Evolutionary conservation across 2,888 invertebrate species (phyloP), one percentile per base, ranked within the genome.

Genomic region (Chrysina gloriosa): DNA sequence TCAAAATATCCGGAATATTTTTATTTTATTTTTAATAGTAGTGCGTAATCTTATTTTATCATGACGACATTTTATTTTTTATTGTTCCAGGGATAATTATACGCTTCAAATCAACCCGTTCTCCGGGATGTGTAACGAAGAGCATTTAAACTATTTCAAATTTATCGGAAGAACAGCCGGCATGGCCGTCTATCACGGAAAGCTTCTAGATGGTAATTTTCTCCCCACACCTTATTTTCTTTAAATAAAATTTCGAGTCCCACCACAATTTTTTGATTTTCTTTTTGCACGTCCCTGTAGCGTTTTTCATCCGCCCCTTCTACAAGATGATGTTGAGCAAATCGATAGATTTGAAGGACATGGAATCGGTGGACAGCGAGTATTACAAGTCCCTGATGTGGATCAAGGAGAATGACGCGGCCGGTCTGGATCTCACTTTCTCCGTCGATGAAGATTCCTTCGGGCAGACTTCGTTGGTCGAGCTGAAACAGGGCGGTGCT

Each of bases 271-370:
- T 63, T 45, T 36, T 16, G 56, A 23, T 29, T n/a, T 14, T 25
- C 14, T 47, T 61, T 7, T 19, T 27, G 47, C 31, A 45, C 58
- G 78, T 86, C 2, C 84, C n/a, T n/a, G n/a, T n/a, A 95, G 97
- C 97, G 54, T 99, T 98, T 85, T 99, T 99, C 86, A 98, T 99
- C 85, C 92, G 98, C 81, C 98, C 99, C 65, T 98, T 99, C 85
- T 99, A 99, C 86, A 99, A 99, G 86, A 98, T 99, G 98, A 98
- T 99, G 98, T 85, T 99, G 76, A 92, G 92, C 71, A 98, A 98
- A 85, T 84, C 90, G 54, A 98, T 98, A 71, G 95, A 95, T 77
- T 85, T 99, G 52, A 93, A 94, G 80, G 98, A 99, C 83, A 98
- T 99, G 98, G 98, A 99, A 85, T 95, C 97, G 3, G 98, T 99